Evolutionary conservation across 2,888 invertebrate species (phyloP).

Genomic region (Pterostichus niger): DNA sequence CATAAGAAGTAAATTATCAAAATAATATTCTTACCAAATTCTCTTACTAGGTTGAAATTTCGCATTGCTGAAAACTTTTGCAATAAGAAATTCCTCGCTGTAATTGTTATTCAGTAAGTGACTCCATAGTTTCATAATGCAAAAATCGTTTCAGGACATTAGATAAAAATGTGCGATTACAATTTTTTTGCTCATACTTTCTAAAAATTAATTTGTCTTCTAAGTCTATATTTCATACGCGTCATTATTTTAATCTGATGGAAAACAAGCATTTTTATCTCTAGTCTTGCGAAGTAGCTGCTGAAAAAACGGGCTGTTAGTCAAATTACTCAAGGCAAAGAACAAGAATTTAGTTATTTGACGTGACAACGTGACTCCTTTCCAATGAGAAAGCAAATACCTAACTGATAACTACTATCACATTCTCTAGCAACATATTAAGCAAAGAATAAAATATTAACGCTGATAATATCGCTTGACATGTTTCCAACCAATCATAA

Average conservation of each 20-base stretch:
- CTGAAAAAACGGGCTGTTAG: conserved; percentile 15
- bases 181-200: conserved; percentile 41
- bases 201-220: conserved; percentile 53
- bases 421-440: too few species aligned
- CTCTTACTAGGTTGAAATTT: background rate
- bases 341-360: background rate
- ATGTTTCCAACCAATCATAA: too few species aligned
- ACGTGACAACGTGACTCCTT: too few species aligned
- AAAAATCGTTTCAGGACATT: conserved; percentile 32
- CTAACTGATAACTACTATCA: too few species aligned
- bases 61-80: conserved; percentile 10
- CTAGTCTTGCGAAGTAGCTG: conserved; percentile 1
- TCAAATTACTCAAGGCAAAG: conserved; percentile 22
- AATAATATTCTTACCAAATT: too few species aligned
- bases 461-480: too few species aligned
- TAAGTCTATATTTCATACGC: conserved; percentile 38
- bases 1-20: too few species aligned
- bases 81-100: background rate
- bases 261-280: conserved; percentile 38
- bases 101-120: conserved; percentile 36
- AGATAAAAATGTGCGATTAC: conserved; percentile 42
- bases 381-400: too few species aligned
- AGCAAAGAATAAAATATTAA: too few species aligned
- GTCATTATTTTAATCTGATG: conserved; percentile 53
- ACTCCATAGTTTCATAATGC: conserved; percentile 19